Conservation (phyloP, 2,888 invertebrate species). For the Philhelius pedissequus region DNA sequence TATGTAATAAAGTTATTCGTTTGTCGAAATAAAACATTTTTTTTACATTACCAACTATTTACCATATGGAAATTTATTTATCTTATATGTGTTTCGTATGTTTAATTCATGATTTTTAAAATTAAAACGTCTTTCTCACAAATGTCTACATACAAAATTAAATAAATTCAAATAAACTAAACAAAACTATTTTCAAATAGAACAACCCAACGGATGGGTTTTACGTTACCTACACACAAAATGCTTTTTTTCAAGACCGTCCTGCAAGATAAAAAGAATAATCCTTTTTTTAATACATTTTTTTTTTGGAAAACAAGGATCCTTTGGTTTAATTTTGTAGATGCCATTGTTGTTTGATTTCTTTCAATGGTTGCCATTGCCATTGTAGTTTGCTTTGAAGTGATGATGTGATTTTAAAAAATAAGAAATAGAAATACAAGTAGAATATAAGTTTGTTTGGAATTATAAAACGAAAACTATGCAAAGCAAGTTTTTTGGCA, state of each 20-base stretch:
- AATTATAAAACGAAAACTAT: conserved; percentile 41
- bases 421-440: conserved; percentile 35
- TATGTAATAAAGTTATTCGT: no score
- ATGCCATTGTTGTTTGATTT: background rate
- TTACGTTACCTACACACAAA: background rate
- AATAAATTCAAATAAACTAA: conserved; percentile 38
- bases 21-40: background rate
- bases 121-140: conserved; percentile 29
- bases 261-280: background rate
- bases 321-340: conserved; percentile 43
- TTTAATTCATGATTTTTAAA: background rate
- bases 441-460: conserved; percentile 19
- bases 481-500: conserved; percentile 57
- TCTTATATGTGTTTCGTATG: conserved; percentile 24
- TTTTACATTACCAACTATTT: conserved; percentile 52
- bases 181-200: conserved; percentile 12
- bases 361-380: conserved; percentile 26
- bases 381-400: conserved; percentile 18
- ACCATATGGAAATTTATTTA: conserved; percentile 59
- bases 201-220: background rate
- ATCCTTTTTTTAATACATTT: background rate
- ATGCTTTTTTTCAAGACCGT: background rate
- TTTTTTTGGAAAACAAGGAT: background rate
- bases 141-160: conserved; percentile 25
- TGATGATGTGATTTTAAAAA: background rate